Conservation (phyloP, 2,113 vertebrate genomes). For the Hyperoodon ampullatus region DNA sequence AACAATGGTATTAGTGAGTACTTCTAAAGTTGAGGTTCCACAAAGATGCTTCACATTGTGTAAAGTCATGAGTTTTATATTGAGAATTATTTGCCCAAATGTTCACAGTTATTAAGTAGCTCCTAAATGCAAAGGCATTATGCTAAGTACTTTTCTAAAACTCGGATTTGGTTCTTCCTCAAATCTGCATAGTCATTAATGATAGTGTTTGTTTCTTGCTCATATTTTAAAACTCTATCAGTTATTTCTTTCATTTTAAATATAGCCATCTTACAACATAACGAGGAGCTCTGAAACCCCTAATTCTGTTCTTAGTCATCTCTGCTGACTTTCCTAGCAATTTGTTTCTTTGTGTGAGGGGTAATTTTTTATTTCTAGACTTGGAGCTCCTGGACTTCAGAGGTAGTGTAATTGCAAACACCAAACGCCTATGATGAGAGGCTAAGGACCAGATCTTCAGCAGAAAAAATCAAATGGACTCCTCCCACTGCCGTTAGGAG, state of each 20-base stretch:
- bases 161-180: neutral
- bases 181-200: neutral
- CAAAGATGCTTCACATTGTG: neutral
- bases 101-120: neutral
- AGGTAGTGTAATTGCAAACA: neutral
- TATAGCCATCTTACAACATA: neutral
- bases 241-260: neutral
- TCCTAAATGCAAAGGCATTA: neutral
- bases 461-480: neutral
- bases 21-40: neutral
- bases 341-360: neutral
- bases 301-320: neutral
- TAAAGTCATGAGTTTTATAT: neutral
- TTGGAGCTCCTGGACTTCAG: neutral
- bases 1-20: neutral
- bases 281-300: neutral
- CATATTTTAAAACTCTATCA: neutral
- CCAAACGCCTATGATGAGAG: neutral
- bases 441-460: neutral
- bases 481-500: neutral
- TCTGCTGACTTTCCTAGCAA: neutral
- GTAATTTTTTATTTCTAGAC: neutral
- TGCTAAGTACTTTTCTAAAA: neutral
- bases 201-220: neutral
- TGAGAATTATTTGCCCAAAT: neutral